Evolutionary conservation across 1,140 invertebrate genomes (phyloP), one percentile per base, ranked within the genome.

Genomic region (Cyclargus thomasi): DNA sequence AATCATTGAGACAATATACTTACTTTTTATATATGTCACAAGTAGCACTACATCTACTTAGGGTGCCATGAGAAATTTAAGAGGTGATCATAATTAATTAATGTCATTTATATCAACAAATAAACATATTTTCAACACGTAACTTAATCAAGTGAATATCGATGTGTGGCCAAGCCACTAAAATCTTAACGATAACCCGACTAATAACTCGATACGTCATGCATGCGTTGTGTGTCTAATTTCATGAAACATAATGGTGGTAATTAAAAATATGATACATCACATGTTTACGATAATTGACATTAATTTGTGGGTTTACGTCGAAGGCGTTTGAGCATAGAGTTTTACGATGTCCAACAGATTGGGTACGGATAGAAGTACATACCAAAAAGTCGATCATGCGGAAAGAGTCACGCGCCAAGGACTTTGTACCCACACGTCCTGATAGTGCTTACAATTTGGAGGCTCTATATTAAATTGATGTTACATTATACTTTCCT

Each of bases 371-470:
- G 55, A 11, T 59, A 59, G 18, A 53, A 55, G 63, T 67, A 71
- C 83, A 86, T 87, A 81, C 76, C 83, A 79, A 79, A 81, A 76
- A 82, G 64, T 77, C 85, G 75, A 89, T 87, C 79, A 76, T 77
- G 85, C 86, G 81, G 83, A 79, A 85, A 83, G 74, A 87, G 86
- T 88, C 86, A 88, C 86, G 84, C 84, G 85, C 79, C 79, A 81
- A 80, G 79, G 83, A 79, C 80, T 86, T 81, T 69, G 78, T 77
- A 84, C 75, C 75, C 78, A 84, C 79, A 86, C 81, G 75, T 79
- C 74, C 65, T 67, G 65, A 39, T 71, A 72, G 68, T 77, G 67
- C 71, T 70, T 74, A 69, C 69, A 62, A 73, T 74, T 57, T 64
- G 17, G 22, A 59, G 63, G 22, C 20, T 53, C 35, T 21, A 20